These are phyloP conservation scores for Pterocles orientalis DNA, from an alignment of 2,113 vertebrate genomes.

Conservation along the genomic window DNA sequence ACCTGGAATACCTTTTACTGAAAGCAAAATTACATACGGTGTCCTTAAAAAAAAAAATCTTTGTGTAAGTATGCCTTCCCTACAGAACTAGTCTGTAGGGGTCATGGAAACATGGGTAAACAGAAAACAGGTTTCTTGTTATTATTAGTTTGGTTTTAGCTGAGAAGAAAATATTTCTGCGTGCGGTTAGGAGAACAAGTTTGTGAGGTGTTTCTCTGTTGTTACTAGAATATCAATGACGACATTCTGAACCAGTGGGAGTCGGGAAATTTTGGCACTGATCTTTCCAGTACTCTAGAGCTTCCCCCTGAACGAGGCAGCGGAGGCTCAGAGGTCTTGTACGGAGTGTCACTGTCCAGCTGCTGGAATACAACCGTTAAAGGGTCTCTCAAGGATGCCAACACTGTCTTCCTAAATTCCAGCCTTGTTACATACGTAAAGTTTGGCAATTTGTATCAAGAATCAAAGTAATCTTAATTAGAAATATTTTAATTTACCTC, in stretches of 20 bases:
- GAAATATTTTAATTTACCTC: slow-evolving; percentile 56
- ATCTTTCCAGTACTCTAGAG: neutral
- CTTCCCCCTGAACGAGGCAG: neutral
- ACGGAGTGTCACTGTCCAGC: neutral
- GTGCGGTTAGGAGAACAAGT: neutral
- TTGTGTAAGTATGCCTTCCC: neutral
- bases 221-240: neutral
- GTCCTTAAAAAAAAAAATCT: neutral
- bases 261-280: neutral
- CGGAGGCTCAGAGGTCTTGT: neutral
- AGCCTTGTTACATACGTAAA: slow-evolving; percentile 19
- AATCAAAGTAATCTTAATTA: slow-evolving; percentile 45
- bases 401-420: neutral
- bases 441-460: neutral
- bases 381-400: neutral
- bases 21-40: neutral
- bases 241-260: neutral
- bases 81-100: neutral
- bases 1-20: neutral
- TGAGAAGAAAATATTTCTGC: neutral
- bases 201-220: neutral
- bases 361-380: neutral
- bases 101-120: neutral
- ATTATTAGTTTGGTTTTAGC: neutral
- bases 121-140: neutral